These are phyloP conservation scores for Balanococcus diminutus DNA, from an alignment of 2,888 invertebrate species.

Conservation along the genomic window DNA sequence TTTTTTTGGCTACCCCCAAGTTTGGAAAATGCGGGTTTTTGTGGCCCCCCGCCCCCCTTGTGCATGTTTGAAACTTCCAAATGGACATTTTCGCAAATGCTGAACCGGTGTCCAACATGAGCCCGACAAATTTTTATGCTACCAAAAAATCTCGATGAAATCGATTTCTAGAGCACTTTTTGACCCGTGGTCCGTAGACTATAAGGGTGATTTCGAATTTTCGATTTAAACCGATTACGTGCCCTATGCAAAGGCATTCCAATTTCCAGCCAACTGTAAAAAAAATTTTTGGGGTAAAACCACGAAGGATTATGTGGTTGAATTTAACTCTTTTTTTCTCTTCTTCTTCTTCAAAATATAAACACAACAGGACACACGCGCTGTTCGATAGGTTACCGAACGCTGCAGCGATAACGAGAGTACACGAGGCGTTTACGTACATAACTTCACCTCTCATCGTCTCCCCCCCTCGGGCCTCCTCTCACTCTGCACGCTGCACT, in stretches of 20 bases:
- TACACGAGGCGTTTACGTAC: constrained; percentile 29
- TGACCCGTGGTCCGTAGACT: too few species aligned
- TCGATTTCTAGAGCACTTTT: too few species aligned
- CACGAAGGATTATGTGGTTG: neutral
- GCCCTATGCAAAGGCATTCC: neutral
- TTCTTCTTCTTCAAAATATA: neutral
- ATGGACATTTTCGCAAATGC: too few species aligned
- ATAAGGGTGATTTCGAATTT: neutral
- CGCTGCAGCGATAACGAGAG: neutral
- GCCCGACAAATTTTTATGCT: too few species aligned
- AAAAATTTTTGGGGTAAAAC: neutral
- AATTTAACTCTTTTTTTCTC: neutral
- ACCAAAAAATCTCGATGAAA: too few species aligned
- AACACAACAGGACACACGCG: constrained; percentile 42
- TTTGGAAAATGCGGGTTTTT: too few species aligned
- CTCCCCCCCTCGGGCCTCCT: neutral
- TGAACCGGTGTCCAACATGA: too few species aligned
- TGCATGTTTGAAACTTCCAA: too few species aligned
- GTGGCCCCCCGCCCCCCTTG: too few species aligned
- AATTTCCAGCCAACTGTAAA: neutral
- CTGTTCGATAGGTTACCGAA: constrained; percentile 22
- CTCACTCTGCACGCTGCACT: neutral
- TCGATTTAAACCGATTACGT: neutral
- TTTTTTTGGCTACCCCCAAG: too few species aligned
- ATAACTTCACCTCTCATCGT: constrained; percentile 4